A percentile compares a stretch with the other conserved stretches of the same genome.
Conservation (phyloP, 2,797 vertebrate genomes). For the Leuciscus waleckii region DNA sequence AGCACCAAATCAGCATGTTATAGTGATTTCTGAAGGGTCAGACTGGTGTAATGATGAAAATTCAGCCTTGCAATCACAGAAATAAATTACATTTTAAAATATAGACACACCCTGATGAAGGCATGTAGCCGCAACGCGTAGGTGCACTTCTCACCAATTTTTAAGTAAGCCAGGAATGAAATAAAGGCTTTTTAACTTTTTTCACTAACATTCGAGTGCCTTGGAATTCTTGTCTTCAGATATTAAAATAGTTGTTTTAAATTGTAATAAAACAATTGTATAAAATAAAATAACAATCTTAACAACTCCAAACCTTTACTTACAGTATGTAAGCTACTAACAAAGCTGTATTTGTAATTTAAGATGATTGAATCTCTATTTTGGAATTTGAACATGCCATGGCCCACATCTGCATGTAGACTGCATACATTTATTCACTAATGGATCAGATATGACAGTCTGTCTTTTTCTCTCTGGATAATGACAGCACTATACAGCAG, state of each 20-base stretch:
- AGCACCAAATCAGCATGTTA: too few species aligned
- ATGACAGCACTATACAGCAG: slow-evolving; percentile 19
- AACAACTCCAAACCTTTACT: background rate
- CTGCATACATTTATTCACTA: background rate
- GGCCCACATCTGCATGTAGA: background rate
- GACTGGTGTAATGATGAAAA: too few species aligned
- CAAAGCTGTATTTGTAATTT: background rate
- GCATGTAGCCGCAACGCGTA: too few species aligned
- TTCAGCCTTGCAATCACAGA: background rate
- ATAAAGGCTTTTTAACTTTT: too few species aligned
- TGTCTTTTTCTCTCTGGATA: slow-evolving; percentile 15
- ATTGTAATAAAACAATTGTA: background rate
- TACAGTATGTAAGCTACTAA: background rate
- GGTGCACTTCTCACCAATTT: too few species aligned
- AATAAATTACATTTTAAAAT: background rate
- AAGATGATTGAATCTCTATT: background rate
- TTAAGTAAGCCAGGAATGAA: too few species aligned
- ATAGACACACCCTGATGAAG: too few species aligned
- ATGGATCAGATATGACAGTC: slow-evolving; percentile 27
- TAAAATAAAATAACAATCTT: background rate
- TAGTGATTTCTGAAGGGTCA: too few species aligned
- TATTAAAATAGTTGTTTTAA: background rate
- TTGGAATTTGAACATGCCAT: background rate
- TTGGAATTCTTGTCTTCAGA: too few species aligned
- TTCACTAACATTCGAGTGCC: too few species aligned